Base-by-base conservation (phyloP, 2,113 vertebrate genomes). In the Oncorhynchus kisutch region DNA sequence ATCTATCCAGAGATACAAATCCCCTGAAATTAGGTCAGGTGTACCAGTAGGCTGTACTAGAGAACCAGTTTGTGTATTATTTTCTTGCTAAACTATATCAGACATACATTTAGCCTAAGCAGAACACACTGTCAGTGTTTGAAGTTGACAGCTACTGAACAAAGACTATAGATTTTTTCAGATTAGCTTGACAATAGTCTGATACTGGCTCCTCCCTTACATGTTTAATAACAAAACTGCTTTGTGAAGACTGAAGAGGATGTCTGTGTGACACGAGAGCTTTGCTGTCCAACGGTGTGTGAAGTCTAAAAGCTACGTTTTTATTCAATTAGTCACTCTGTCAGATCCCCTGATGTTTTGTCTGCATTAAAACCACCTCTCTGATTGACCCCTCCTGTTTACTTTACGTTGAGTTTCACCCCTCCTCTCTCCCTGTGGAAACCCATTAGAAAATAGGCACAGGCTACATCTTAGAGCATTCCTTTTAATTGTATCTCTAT, bases 311-410 rank as follows among this genome's bases (percentile, higher is more conserved):
- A 57, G 51, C 1, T 16, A 4, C 16, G 51, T 0, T 13, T 57
- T 13, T 57, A 57, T 18, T 57, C 5, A 57, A 7, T 20, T 20
- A 57, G 14, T 57, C 4, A 3, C 54, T 20, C 20, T 20, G 14
- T 18, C 54, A 57, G 54, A 0, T 57, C 3, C 54, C 2, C 54
- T 57, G 54, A 16, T 57, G 54, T 57, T 57, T 57, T 57, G 54
- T 20, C 54, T 57, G 54, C 16, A 20, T 57, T 14, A 6, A 57
- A 70, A 73, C 81, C 81, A 74, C 72, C 80, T 85, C 73, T 81
- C 9, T 45, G 81, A 71, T 78, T 88, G 76, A 75, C 84, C 76
- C 78, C 57, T 85, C 67, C 72, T 80, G 59, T 82, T 79, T 79
- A 45, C 39, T 45, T 11, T 45, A 65, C 2, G 6, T 20, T 18